Base-by-base conservation (phyloP, 2,113 vertebrate genomes). In the Pluvialis apricaria region DNA sequence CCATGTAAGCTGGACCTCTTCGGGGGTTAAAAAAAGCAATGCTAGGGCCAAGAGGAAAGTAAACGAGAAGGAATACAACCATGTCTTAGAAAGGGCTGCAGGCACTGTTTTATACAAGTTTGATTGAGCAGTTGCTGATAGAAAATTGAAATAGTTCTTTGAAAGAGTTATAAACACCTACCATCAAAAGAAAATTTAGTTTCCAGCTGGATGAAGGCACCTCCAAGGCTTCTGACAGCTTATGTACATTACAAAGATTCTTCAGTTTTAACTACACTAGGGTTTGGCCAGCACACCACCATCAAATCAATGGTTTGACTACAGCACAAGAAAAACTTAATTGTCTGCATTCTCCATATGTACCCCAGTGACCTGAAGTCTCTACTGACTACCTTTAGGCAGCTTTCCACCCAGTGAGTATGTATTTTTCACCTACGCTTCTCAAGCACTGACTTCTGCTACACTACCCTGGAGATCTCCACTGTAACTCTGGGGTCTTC, bases 271-370 rank as follows among this genome's bases (percentile, higher is more conserved):
- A 69, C 76, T 65, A 52, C 2, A 58, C 6, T 2, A 66, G 7
- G 11, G 47, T 86, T 91, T 62, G 60, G 42, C 34, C 32, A 83
- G 36, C 42, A 88, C 28, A 72, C 15, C 54, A 57, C 14, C 44
- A 92, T 7, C 6, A 5, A 83, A 81, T 68, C 58, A 83, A 49
- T 42, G 8, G n/a, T 26, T 11, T 64, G 42, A 88, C 44, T 55
- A 81, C 20, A 87, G 47, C 19, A 78, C 26, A 78, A 78, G 17
- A 75, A 70, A 82, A 91, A 40, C 19, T 31, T 81, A 87, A 69
- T 47, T 5, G 2, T 14, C 31, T 81, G 18, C 31, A 9, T 51
- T 78, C 28, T 38, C 40, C 16, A 42, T 1, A 36, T 0, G 4
- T 38, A 83, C 10, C 13, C 22, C 31, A 72, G 58, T 0, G 1